phyloP scores from a whole-genome alignment of 2,797 vertebrate species.

The Oreortyx pictus region DNA sequence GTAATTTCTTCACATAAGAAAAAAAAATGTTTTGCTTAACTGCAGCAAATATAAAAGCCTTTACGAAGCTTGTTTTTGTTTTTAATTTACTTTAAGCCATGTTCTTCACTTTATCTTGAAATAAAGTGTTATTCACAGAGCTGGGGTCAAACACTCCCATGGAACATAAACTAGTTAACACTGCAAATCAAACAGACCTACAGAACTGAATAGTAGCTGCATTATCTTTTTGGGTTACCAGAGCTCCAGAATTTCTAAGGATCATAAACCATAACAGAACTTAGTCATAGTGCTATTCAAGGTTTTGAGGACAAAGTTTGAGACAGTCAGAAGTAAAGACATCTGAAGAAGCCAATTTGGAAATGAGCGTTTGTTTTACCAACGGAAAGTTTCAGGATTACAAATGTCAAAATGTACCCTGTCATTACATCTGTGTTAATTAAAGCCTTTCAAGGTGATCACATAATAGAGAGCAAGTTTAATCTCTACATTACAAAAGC shows the following conservation, averaged over 20 bases:
- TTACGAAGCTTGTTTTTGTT: background rate
- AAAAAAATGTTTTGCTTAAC: background rate
- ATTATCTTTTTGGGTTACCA: background rate
- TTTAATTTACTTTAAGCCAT: background rate
- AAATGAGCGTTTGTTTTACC: conserved; percentile 16
- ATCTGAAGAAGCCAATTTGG: background rate
- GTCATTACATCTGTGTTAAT: conserved; percentile 28
- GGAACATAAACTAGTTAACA: background rate
- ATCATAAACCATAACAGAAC: conserved; percentile 3
- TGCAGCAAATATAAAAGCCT: background rate
- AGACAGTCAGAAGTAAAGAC: background rate
- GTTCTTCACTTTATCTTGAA: background rate
- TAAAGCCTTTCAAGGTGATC: conserved; percentile 25
- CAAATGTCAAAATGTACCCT: background rate
- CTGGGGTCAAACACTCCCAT: background rate
- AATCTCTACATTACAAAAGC: conserved; percentile 17
- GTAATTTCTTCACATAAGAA: background rate
- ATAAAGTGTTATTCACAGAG: background rate
- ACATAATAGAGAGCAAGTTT: background rate
- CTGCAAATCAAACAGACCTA: background rate
- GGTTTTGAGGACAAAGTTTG: conserved; percentile 25
- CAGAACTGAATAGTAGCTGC: background rate
- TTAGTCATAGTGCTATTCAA: conserved; percentile 24
- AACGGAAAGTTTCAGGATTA: conserved; percentile 5
- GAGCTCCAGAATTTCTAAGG: background rate